A percentile compares a stretch with the other conserved stretches of the same genome.
phyloP scores from a whole-genome alignment of 2,797 vertebrate species.

The Macropodus opercularis region DNA sequence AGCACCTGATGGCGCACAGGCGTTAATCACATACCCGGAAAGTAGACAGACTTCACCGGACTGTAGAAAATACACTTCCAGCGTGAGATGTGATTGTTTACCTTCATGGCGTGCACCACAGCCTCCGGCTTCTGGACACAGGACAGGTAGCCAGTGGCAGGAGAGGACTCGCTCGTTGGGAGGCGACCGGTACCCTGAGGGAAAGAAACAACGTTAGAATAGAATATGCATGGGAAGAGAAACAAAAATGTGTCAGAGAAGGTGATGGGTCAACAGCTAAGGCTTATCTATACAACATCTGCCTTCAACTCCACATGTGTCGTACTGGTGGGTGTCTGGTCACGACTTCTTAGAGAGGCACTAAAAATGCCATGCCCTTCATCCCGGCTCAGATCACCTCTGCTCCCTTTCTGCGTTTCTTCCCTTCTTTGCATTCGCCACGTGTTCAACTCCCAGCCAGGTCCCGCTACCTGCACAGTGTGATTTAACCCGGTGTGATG shows the following conservation, averaged over 20 bases:
- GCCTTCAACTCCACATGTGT: too few species aligned
- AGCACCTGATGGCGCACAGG: slow-evolving; percentile 83
- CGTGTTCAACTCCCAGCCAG: slow-evolving; percentile 24
- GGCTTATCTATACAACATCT: slow-evolving; percentile 1
- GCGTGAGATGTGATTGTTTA: slow-evolving; percentile 67
- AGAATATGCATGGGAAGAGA: neutral
- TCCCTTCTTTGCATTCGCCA: slow-evolving; percentile 7
- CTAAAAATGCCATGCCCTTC: slow-evolving; percentile 56
- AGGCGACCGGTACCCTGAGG: slow-evolving; percentile 85
- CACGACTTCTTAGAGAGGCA: slow-evolving; percentile 9
- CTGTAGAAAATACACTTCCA: too few species aligned
- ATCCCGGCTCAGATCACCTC: slow-evolving; percentile 38
- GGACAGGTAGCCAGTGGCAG: slow-evolving; percentile 86
- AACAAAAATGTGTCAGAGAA: neutral
- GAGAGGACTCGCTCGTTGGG: slow-evolving; percentile 86
- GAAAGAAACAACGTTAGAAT: neutral
- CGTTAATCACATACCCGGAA: too few species aligned
- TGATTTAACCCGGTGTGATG: slow-evolving; percentile 71
- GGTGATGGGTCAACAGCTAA: slow-evolving; percentile 20
- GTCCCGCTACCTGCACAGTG: slow-evolving; percentile 63
- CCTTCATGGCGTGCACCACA: slow-evolving; percentile 98
- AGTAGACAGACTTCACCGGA: too few species aligned
- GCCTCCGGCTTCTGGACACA: slow-evolving; percentile 94
- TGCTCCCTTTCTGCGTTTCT: slow-evolving; percentile 18
- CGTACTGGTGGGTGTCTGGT: neutral